Percentiles rank a stretch among this genome's conserved stretches.
These are phyloP conservation scores for Machimus atricapillus DNA, from an alignment of 2,888 invertebrate genomes.

Conservation along the genomic window DNA sequence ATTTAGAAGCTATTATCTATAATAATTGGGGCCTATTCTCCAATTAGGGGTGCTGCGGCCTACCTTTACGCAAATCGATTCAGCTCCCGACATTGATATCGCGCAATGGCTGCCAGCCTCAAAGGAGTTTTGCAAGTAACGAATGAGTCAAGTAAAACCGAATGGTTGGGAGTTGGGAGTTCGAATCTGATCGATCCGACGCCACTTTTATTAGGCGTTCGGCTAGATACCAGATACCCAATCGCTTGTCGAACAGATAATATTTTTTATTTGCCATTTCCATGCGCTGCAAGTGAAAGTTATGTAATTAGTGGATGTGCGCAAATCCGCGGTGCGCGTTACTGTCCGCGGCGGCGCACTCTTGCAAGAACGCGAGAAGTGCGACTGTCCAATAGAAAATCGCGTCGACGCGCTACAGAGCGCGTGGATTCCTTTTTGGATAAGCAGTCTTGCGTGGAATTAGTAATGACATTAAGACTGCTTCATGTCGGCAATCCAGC, in stretches of 20 bases:
- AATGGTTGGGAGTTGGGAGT: neutral
- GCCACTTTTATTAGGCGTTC: neutral
- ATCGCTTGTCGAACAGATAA: neutral
- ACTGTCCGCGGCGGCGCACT: neutral
- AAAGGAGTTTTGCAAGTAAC: neutral
- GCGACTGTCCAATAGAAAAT: neutral
- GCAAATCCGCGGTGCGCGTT: neutral
- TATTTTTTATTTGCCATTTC: neutral
- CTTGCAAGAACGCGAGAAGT: neutral
- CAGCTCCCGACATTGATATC: neutral
- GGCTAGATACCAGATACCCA: neutral
- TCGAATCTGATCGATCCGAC: neutral
- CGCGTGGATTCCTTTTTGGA: conserved; percentile 13
- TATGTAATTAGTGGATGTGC: neutral
- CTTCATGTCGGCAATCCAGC: neutral
- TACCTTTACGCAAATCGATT: neutral
- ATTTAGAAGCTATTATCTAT: neutral
- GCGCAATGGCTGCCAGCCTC: neutral
- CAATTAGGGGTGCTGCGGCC: neutral
- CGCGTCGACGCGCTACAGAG: neutral
- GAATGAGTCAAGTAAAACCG: neutral
- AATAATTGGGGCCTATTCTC: neutral
- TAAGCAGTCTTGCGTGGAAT: conserved; percentile 11
- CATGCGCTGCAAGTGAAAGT: conserved; percentile 21
- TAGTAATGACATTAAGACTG: conserved; percentile 24